These are phyloP conservation scores for Eumeta japonica DNA, from an alignment of 1,140 invertebrate species.

Conservation along the genomic window DNA sequence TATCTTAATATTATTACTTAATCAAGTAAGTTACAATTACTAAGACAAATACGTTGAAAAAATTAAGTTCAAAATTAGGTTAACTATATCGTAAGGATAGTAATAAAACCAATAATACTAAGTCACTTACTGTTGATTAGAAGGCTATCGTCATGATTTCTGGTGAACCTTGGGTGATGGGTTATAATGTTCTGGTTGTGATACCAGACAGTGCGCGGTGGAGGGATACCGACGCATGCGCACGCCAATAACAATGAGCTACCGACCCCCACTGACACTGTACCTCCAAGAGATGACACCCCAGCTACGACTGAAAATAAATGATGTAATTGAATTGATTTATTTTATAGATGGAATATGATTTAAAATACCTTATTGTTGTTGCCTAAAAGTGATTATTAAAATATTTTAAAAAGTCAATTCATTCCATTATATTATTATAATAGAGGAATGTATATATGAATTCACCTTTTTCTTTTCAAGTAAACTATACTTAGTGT, in stretches of 20 bases:
- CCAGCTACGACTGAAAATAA: constrained; percentile 44
- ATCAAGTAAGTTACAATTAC: too few species aligned
- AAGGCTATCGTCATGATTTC: constrained; percentile 63
- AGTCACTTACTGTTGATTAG: constrained; percentile 60
- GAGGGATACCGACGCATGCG: constrained; percentile 62
- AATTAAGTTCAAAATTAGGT: too few species aligned
- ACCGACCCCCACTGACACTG: constrained; percentile 38
- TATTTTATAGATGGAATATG: too few species aligned
- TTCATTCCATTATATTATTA: too few species aligned
- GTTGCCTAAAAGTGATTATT: too few species aligned
- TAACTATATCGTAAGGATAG: constrained; percentile 4
- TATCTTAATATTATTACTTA: too few species aligned
- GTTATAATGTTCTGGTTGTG: constrained; percentile 63
- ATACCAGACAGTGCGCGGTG: constrained; percentile 65
- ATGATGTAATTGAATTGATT: background rate
- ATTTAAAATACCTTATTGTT: too few species aligned
- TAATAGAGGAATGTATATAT: too few species aligned
- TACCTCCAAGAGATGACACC: constrained; percentile 42
- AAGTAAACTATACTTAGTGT: too few species aligned
- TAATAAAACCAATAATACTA: background rate
- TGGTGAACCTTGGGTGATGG: constrained; percentile 62
- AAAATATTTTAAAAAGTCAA: too few species aligned
- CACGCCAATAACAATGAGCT: constrained; percentile 57
- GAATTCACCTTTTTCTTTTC: too few species aligned
- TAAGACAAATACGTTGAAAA: too few species aligned